These are phyloP conservation scores for Cepaea hortensis DNA, from an alignment of 2,888 invertebrate species.

Conservation along the genomic window DNA sequence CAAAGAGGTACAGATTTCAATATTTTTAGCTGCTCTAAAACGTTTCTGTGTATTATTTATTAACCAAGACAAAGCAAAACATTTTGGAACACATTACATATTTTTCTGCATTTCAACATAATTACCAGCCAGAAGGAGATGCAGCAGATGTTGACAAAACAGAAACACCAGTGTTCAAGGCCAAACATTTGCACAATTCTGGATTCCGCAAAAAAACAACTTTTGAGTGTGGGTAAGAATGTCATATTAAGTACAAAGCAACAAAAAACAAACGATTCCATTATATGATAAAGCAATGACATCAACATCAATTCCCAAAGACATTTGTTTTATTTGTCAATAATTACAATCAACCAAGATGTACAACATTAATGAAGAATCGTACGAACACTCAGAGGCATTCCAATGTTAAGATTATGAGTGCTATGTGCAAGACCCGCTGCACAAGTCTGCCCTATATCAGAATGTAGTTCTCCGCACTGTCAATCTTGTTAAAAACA, in stretches of 20 bases:
- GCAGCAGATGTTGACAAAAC: no score
- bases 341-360: constrained; percentile 13
- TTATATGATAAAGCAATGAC: neutral
- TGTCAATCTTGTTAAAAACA: neutral
- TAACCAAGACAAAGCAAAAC: no score
- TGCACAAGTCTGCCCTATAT: constrained; percentile 24
- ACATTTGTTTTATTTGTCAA: neutral
- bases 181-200: no score
- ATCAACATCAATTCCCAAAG: neutral
- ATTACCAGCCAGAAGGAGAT: no score
- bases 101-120: no score
- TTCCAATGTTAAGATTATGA: neutral
- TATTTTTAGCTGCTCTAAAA: no score
- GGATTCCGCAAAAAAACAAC: neutral
- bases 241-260: constrained; percentile 33
- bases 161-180: no score
- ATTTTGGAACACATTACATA: no score
- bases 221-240: constrained; percentile 15
- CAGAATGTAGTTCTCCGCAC: neutral
- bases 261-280: neutral
- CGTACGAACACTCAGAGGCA: neutral
- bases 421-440: constrained; percentile 12
- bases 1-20: no score
- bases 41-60: no score
- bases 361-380: constrained; percentile 8